A percentile compares a stretch with the other conserved stretches of the same genome.
Conservation (phyloP, 2,113 vertebrate species). For the Sapayoa aenigma region DNA sequence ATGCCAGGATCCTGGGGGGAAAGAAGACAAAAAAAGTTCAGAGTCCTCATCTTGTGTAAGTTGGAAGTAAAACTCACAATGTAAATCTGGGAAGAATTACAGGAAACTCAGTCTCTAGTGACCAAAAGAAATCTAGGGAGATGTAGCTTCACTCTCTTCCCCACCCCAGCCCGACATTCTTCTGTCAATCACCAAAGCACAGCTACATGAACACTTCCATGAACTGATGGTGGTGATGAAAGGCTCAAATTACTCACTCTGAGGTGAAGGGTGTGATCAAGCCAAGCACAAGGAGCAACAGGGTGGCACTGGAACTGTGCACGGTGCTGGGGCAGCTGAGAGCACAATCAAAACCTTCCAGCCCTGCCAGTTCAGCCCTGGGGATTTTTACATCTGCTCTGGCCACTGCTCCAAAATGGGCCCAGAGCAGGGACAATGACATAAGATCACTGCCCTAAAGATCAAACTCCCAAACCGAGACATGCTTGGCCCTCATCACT, state of each 20-base stretch:
- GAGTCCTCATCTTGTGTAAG: not conserved
- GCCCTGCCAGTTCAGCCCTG: no score
- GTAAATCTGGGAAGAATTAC: not conserved
- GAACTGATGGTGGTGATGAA: no score
- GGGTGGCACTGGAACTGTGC: no score
- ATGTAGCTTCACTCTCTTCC: no score
- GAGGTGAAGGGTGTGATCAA: no score
- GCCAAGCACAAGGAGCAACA: no score
- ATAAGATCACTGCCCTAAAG: not conserved
- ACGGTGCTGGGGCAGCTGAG: no score
- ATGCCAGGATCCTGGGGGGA: slow-evolving; percentile 20
- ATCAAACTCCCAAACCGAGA: not conserved
- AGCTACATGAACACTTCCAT: no score
- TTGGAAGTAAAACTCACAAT: not conserved
- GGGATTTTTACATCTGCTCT: not conserved
- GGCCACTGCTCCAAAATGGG: not conserved
- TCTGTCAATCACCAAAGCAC: no score
- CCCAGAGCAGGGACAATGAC: not conserved
- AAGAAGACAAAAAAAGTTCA: not conserved
- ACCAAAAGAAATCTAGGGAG: not conserved
- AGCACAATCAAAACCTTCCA: no score
- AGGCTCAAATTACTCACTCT: no score
- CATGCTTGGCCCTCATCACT: not conserved
- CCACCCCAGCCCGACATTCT: no score
- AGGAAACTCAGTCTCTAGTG: not conserved